phyloP scores from a whole-genome alignment of 53 echinoderm and acorn worm species.

The Mesocentrotus franciscanus region DNA sequence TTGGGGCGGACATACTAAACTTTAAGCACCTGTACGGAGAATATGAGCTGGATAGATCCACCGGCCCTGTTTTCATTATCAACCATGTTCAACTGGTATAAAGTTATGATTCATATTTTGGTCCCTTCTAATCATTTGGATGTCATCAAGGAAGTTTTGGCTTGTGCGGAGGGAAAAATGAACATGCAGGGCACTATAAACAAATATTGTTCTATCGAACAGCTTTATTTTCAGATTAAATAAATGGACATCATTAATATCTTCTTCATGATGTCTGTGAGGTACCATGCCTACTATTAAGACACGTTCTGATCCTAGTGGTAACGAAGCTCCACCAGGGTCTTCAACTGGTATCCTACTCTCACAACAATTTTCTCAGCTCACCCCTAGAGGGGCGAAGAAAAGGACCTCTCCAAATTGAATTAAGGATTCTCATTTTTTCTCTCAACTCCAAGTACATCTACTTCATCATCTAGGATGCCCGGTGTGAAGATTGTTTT shows the following conservation, averaged over 20 bases:
- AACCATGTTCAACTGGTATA: neutral
- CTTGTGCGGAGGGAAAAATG: neutral
- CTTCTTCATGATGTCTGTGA: too few species aligned
- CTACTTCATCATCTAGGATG: neutral
- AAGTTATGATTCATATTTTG: neutral
- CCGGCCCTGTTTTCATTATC: neutral
- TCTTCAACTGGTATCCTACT: neutral
- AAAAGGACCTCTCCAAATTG: constrained; percentile 29
- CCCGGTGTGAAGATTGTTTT: neutral
- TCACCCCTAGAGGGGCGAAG: constrained; percentile 30
- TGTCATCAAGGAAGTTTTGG: neutral
- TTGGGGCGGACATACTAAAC: constrained; percentile 53
- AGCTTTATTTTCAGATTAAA: neutral
- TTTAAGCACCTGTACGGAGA: constrained; percentile 55
- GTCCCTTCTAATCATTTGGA: neutral
- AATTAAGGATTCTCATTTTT: constrained; percentile 40
- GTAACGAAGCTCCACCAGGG: neutral
- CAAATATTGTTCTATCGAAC: neutral
- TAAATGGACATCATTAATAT: too few species aligned
- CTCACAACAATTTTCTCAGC: constrained; percentile 13
- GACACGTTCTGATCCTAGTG: neutral
- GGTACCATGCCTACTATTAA: neutral
- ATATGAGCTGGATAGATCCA: neutral
- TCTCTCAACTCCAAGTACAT: constrained; percentile 22
- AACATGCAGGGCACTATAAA: neutral